These are phyloP conservation scores for Ametastegia equiseti DNA, from an alignment of 2,888 invertebrate species.

Conservation along the genomic window DNA sequence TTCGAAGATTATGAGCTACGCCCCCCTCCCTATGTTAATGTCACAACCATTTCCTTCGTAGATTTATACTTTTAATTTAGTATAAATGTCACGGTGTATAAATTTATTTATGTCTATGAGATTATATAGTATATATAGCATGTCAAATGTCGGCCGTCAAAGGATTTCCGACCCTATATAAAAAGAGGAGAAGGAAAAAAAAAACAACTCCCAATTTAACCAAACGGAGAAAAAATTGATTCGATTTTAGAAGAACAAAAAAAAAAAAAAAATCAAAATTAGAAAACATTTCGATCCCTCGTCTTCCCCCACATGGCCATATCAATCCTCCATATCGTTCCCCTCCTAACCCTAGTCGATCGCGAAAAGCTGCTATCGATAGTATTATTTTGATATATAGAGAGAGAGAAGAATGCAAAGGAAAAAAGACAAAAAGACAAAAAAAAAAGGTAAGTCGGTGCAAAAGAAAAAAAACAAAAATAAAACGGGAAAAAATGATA, in stretches of 20 bases:
- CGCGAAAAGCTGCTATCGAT: background rate
- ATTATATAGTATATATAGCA: too few species aligned
- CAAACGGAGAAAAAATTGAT: background rate
- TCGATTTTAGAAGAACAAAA: too few species aligned
- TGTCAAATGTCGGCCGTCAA: background rate
- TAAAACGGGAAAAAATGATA: background rate
- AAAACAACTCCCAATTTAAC: too few species aligned
- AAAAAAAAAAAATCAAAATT: too few species aligned
- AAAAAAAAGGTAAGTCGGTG: background rate
- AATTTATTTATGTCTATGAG: background rate
- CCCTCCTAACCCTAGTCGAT: background rate
- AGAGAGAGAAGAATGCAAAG: background rate
- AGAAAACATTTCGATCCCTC: too few species aligned
- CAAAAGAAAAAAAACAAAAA: background rate
- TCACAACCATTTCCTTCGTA: too few species aligned
- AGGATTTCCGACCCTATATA: background rate
- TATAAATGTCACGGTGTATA: background rate
- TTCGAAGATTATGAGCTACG: constrained; percentile 67
- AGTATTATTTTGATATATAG: background rate
- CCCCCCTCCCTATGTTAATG: background rate
- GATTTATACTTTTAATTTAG: too few species aligned
- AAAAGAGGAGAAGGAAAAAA: background rate
- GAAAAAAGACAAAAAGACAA: background rate
- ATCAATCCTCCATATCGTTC: background rate
- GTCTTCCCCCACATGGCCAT: too few species aligned